A percentile compares a stretch with the other conserved stretches of the same genome.
Evolutionary conservation across 1,140 invertebrate genomes (phyloP).

Genomic region (Psilanteris sp.): DNA sequence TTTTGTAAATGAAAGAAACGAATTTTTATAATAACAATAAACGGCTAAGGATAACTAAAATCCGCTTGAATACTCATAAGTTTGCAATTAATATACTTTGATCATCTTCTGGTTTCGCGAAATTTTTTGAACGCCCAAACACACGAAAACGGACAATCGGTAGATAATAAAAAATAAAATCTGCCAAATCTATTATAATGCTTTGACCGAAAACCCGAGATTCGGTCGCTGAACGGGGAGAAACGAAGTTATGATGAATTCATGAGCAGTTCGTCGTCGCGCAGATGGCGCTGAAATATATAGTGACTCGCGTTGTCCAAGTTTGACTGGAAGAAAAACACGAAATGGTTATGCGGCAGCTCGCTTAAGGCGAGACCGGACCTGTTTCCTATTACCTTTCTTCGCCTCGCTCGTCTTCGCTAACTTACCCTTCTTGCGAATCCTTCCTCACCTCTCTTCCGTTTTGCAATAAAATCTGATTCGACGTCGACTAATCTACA

Average conservation of each 20-base stretch:
- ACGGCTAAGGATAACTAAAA: too few species aligned
- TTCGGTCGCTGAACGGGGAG: neutral
- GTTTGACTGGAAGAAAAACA: constrained; percentile 74
- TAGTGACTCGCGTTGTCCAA: constrained; percentile 64
- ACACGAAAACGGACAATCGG: too few species aligned
- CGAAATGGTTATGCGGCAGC: constrained; percentile 74
- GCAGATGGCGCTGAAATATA: constrained; percentile 73
- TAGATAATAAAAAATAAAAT: too few species aligned
- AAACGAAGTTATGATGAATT: constrained; percentile 75
- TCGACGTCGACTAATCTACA: constrained; percentile 77
- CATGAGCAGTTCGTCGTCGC: constrained; percentile 73
- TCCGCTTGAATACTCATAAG: too few species aligned
- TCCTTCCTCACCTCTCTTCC: constrained; percentile 36
- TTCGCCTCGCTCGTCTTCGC: constrained; percentile 62
- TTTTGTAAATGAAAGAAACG: too few species aligned
- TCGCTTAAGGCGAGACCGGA: constrained; percentile 77
- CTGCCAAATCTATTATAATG: too few species aligned
- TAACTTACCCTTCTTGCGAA: constrained; percentile 16
- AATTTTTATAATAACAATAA: too few species aligned
- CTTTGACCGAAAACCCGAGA: too few species aligned
- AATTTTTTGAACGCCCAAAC: too few species aligned
- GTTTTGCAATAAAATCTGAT: constrained; percentile 75
- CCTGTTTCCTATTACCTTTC: constrained; percentile 79
- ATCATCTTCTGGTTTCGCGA: too few species aligned
- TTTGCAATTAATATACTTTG: too few species aligned